Evolutionary conservation across 1,140 invertebrate species (phyloP).

Genomic region (Cryptotermes secundus): DNA sequence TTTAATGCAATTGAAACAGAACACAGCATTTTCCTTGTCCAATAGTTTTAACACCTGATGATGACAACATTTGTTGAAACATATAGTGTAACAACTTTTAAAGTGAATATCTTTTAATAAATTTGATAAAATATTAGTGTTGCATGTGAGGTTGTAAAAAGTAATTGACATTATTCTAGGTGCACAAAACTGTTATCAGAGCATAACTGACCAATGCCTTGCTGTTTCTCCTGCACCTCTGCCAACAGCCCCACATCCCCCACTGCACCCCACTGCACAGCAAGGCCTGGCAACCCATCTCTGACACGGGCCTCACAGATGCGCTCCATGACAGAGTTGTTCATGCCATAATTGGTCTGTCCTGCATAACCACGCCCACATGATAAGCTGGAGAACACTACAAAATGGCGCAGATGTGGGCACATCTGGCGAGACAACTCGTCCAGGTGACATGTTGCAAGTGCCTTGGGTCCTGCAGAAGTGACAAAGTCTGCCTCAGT

Average conservation of each 20-base stretch:
- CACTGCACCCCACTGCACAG: constrained; percentile 53
- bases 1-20: too few relatives aligned
- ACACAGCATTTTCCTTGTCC: too few relatives aligned
- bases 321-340: constrained; percentile 41
- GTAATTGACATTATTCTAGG: too few relatives aligned
- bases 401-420: constrained; percentile 43
- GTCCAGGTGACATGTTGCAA: constrained; percentile 61
- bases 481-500: constrained; percentile 56
- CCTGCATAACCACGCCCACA: constrained; percentile 40
- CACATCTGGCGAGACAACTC: constrained; percentile 56
- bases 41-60: too few relatives aligned
- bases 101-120: too few relatives aligned
- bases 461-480: constrained; percentile 60
- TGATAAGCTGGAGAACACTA: constrained; percentile 40
- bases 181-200: too few relatives aligned
- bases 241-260: constrained; percentile 73
- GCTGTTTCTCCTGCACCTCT: constrained; percentile 77
- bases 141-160: too few relatives aligned
- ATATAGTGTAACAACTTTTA: too few relatives aligned
- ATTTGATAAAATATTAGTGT: too few relatives aligned
- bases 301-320: constrained; percentile 38
- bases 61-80: too few relatives aligned
- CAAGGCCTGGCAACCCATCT: constrained; percentile 37
- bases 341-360: constrained; percentile 41
- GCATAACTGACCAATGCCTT: too few relatives aligned